A percentile compares a stretch with the other conserved stretches of the same genome.
These are phyloP conservation scores for Ceryle rudis DNA, from an alignment of 2,797 vertebrate species.

Conservation along the genomic window DNA sequence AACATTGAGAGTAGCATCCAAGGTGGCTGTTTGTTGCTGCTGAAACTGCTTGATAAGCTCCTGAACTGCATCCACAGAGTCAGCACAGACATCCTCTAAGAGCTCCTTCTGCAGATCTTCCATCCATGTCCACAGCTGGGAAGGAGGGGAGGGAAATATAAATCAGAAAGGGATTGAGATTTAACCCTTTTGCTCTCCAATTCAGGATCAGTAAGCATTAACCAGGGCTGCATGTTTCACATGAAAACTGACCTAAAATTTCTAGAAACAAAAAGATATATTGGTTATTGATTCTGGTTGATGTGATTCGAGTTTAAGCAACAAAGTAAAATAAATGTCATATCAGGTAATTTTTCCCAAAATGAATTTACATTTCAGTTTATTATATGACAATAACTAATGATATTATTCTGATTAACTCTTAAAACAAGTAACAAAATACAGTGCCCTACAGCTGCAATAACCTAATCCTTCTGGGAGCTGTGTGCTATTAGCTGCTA, in stretches of 20 bases:
- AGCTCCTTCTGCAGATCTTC: conserved; percentile 98
- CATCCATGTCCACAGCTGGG: conserved; percentile 98
- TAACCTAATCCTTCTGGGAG: not conserved
- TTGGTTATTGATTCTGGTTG: not conserved
- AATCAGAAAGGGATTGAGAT: conserved; percentile 58
- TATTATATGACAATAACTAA: not conserved
- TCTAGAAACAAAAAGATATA: not conserved
- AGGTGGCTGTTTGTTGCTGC: conserved; percentile 95
- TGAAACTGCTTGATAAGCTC: conserved; percentile 98
- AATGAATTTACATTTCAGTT: not conserved
- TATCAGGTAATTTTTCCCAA: not conserved
- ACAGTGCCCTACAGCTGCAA: not conserved
- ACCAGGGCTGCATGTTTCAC: not conserved
- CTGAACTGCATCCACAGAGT: conserved; percentile 95
- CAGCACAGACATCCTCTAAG: conserved; percentile 93
- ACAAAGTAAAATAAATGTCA: not conserved
- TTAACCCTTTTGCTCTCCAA: conserved; percentile 73
- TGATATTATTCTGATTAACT: not conserved
- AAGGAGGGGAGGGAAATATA: conserved; percentile 63
- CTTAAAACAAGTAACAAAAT: not conserved
- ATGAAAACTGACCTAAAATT: not conserved
- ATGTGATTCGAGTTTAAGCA: not conserved
- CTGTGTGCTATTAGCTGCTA: not conserved
- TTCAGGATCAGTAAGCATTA: conserved; percentile 56
- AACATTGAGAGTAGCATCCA: conserved; percentile 96